Conservation (phyloP, 2,113 vertebrate genomes). For the Chaetorhynchus papuensis region DNA sequence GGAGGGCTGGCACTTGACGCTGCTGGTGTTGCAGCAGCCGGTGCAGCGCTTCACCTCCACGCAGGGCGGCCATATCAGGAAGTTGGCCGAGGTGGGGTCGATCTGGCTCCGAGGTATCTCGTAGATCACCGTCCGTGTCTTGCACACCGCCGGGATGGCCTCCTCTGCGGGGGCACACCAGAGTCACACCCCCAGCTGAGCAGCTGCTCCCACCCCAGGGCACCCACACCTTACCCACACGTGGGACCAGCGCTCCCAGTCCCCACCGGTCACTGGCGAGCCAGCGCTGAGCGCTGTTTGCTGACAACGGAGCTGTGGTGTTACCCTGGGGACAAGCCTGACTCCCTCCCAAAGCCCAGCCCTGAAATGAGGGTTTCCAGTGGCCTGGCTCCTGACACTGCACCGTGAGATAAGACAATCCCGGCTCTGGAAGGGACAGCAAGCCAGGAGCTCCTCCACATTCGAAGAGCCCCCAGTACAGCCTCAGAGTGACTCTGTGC, state of each 20-base stretch:
- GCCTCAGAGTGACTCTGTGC: neutral
- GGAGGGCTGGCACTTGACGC: constrained; percentile 89
- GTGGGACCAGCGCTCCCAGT: neutral
- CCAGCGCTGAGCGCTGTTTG: neutral
- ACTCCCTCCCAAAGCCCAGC: neutral
- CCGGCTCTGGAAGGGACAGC: neutral
- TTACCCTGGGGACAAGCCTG: neutral
- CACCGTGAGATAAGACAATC: neutral
- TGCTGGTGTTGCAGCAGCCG: constrained; percentile 96
- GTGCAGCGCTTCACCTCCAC: constrained; percentile 98
- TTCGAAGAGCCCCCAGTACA: neutral
- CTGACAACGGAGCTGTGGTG: neutral
- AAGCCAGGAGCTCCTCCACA: neutral
- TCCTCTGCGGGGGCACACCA: constrained; percentile 79
- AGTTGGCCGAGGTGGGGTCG: constrained; percentile 96
- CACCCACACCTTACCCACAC: neutral
- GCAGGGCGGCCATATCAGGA: constrained; percentile 97
- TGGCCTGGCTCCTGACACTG: neutral
- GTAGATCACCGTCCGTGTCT: constrained; percentile 96
- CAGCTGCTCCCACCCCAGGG: neutral
- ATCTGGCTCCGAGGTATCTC: constrained; percentile 99
- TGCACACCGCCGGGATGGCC: constrained; percentile 91
- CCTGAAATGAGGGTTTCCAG: neutral
- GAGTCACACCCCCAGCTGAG: neutral
- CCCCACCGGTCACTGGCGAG: neutral